phyloP scores from a whole-genome alignment of 1,140 invertebrate species.

The Matsumurasca onukii region DNA sequence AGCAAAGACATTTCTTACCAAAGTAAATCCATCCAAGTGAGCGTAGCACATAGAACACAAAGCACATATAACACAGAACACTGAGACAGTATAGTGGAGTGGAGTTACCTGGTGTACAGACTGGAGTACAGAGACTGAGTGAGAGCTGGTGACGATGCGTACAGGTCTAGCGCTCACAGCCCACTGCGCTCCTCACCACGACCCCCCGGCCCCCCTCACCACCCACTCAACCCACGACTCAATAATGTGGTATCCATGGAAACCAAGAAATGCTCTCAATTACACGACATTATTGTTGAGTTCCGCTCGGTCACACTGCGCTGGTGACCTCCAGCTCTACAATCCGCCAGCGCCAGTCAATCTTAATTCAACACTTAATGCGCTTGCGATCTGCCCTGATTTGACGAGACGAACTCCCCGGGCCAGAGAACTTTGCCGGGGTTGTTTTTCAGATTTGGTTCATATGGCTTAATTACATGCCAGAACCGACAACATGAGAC shows the following conservation, averaged over 20 bases:
- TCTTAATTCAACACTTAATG: not conserved
- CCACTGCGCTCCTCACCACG: slow-evolving; percentile 3
- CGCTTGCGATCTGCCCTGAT: not conserved
- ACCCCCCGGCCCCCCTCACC: too few species aligned
- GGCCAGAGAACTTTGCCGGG: not conserved
- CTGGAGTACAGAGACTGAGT: too few species aligned
- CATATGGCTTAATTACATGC: too few species aligned
- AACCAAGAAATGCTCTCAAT: slow-evolving; percentile 24
- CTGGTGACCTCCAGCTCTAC: not conserved
- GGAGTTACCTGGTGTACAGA: too few species aligned
- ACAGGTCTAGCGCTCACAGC: not conserved
- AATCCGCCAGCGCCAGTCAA: not conserved
- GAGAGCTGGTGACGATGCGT: too few species aligned
- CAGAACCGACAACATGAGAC: too few species aligned
- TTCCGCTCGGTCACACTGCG: not conserved
- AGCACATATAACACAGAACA: too few species aligned
- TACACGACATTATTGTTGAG: slow-evolving; percentile 19
- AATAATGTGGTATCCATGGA: slow-evolving; percentile 8
- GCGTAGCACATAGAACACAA: too few species aligned
- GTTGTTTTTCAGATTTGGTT: not conserved
- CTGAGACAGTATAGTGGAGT: too few species aligned
- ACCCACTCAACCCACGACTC: not conserved
- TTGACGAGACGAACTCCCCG: not conserved
- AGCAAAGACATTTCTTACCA: too few species aligned
- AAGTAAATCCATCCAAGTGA: too few species aligned